Evolutionary conservation across 2,113 vertebrate genomes (phyloP).

Genomic region (Myotis lucifugus): DNA sequence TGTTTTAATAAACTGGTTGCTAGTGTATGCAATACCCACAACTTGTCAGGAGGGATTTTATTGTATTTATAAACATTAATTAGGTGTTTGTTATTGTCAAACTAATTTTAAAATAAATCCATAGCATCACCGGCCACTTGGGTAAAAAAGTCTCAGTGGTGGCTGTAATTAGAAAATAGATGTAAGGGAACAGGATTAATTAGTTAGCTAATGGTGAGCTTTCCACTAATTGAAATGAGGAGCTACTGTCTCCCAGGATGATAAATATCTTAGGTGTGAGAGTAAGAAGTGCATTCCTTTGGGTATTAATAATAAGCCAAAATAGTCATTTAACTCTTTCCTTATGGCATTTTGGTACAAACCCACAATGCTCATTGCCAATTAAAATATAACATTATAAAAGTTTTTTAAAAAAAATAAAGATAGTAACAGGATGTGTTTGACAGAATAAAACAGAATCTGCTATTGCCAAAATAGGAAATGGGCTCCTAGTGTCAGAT

Average conservation of each 20-base stretch:
- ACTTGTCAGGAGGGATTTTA: slow-evolving; percentile 84
- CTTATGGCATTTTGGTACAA: background rate
- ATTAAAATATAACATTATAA: slow-evolving; percentile 68
- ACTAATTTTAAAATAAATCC: slow-evolving; percentile 90
- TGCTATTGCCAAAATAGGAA: background rate
- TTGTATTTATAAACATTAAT: slow-evolving; percentile 90
- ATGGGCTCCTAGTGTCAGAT: background rate
- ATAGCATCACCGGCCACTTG: slow-evolving; percentile 87
- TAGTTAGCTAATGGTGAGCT: slow-evolving; percentile 85
- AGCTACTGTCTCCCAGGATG: slow-evolving; percentile 73
- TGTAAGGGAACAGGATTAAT: slow-evolving; percentile 87
- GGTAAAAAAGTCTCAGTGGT: slow-evolving; percentile 86
- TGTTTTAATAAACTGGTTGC: slow-evolving; percentile 88
- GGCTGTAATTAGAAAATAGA: slow-evolving; percentile 90
- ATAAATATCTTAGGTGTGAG: slow-evolving; percentile 75
- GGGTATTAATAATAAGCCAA: slow-evolving; percentile 54
- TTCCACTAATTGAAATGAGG: slow-evolving; percentile 87
- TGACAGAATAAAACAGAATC: background rate
- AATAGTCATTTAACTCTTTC: slow-evolving; percentile 63
- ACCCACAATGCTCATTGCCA: background rate
- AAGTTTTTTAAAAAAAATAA: background rate
- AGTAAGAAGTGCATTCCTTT: slow-evolving; percentile 78
- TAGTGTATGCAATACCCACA: slow-evolving; percentile 85
- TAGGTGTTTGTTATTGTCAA: slow-evolving; percentile 89
- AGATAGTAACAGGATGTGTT: background rate